Evolutionary conservation across 2,888 invertebrate species (phyloP), one percentile per base, ranked within the genome.

Genomic region (Hydrotaea diabolus): DNA sequence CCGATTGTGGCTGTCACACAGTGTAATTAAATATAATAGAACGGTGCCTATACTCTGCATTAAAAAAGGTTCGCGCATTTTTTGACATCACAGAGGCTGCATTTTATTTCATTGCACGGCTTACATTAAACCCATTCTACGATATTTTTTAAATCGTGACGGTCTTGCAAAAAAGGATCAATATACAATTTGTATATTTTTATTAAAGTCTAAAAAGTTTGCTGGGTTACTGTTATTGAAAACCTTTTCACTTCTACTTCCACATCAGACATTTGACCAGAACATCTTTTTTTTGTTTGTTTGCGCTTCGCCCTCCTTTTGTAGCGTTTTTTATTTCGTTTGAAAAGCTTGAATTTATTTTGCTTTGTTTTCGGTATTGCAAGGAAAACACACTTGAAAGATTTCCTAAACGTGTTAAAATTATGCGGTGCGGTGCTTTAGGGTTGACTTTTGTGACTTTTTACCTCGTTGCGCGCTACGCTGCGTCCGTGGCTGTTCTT

Each of bases 381-480:
- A 17, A 19, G 55, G 55, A 23, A 55, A 21, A 21, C 11, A 78
- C 72, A 75, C 75, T 81, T 78, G 59, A 74, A 75, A 77, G 71
- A 83, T 83, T 80, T 80, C 59, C 39, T 72, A 53, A 82, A 83
- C 72, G 79, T 83, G 72, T 73, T 73, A 76, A 76, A 53, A 77
- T 71, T 64, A 53, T 75, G 74, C 55, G 53, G 7, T 26, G 15
- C 13, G 8, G 7, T 2, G 23, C 23, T 23, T 4, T 75, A 31
- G 83, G 36, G 73, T 64, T 78, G 75, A 26, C 11, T 21, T 59
- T 46, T 43, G 75, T 74, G 26, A 39, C 19, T 72, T 23, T 43
- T 74, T 43, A 43, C 26, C 17, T 76, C 73, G 49, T 77, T 79
- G 72, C 53, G n/a, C 49, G 2, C 49, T 49, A n/a, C n/a, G n/a